Evolutionary conservation across 2,113 vertebrate genomes (phyloP).

Genomic region (Chaetodon trifascialis): DNA sequence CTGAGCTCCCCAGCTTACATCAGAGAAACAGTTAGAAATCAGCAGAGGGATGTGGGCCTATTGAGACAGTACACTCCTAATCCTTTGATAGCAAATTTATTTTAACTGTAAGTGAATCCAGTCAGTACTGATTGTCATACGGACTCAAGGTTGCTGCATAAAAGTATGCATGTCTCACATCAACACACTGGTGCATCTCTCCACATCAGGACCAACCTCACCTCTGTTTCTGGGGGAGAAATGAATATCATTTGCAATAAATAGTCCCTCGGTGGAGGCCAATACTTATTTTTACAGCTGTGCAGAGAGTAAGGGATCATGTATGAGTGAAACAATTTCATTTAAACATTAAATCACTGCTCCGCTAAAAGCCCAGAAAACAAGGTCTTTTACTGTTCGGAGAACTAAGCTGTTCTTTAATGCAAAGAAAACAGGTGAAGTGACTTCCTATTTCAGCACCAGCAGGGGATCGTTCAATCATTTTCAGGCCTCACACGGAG

Average conservation of each 20-base stretch:
- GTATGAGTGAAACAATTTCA: slow-evolving; percentile 35
- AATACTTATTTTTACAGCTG: slow-evolving; percentile 79
- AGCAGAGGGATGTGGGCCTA: neutral
- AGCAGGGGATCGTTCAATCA: slow-evolving; percentile 17
- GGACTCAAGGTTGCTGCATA: neutral
- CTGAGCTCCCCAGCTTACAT: neutral
- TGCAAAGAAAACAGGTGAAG: slow-evolving; percentile 54
- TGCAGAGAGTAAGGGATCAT: slow-evolving; percentile 19
- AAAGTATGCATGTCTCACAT: slow-evolving; percentile 12
- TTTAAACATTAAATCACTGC: slow-evolving; percentile 49
- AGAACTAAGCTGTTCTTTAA: slow-evolving; percentile 12
- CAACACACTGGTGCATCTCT: slow-evolving; percentile 26
- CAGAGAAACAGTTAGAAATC: neutral
- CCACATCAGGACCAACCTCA: slow-evolving; percentile 34
- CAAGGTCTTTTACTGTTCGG: slow-evolving; percentile 5
- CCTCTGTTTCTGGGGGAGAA: slow-evolving; percentile 46
- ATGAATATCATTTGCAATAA: slow-evolving; percentile 52
- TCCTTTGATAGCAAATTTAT: slow-evolving; percentile 1
- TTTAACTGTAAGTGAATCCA: neutral
- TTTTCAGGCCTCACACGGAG: slow-evolving; percentile 42
- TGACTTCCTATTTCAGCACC: slow-evolving; percentile 54
- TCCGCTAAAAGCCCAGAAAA: slow-evolving; percentile 46
- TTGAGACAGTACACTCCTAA: neutral
- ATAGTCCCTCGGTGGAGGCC: slow-evolving; percentile 56
- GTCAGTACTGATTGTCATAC: neutral